phyloP scores from a whole-genome alignment of 2,113 vertebrate genomes.

The Chaetura pelagica region DNA sequence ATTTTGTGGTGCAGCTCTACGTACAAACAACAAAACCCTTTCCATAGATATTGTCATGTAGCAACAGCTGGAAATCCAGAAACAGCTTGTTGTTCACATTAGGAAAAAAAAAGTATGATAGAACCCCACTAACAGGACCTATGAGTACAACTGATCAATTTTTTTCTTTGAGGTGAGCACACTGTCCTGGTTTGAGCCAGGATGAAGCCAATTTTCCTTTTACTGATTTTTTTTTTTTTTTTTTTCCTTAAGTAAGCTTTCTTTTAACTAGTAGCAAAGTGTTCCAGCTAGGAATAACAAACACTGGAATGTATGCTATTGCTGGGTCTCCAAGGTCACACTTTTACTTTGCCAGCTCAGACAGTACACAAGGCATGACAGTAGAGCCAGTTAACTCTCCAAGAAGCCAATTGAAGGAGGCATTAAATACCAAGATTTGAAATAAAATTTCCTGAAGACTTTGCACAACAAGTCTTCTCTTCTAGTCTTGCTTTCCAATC shows the following conservation, averaged over 20 bases:
- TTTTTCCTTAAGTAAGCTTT: no score
- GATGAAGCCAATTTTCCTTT: no score
- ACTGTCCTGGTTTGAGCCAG: no score
- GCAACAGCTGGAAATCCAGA: background rate
- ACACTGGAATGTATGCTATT: no score
- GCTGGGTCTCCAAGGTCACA: no score
- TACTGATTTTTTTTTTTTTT: no score
- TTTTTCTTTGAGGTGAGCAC: background rate
- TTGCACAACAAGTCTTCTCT: background rate
- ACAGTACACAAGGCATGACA: no score
- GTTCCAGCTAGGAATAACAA: no score
- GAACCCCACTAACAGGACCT: background rate
- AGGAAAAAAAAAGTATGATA: background rate
- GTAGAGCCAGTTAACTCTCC: background rate
- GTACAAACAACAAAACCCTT: background rate
- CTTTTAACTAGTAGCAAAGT: no score
- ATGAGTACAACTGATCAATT: background rate
- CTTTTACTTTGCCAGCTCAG: no score
- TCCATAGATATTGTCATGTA: background rate
- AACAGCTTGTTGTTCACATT: background rate
- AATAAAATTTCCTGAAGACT: background rate
- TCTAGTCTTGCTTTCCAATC: background rate
- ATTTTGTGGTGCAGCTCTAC: background rate
- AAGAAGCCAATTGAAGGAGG: background rate
- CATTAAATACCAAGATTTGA: background rate